Evolutionary conservation across 2,113 vertebrate genomes (phyloP).

Genomic region (Anolis sagrei): DNA sequence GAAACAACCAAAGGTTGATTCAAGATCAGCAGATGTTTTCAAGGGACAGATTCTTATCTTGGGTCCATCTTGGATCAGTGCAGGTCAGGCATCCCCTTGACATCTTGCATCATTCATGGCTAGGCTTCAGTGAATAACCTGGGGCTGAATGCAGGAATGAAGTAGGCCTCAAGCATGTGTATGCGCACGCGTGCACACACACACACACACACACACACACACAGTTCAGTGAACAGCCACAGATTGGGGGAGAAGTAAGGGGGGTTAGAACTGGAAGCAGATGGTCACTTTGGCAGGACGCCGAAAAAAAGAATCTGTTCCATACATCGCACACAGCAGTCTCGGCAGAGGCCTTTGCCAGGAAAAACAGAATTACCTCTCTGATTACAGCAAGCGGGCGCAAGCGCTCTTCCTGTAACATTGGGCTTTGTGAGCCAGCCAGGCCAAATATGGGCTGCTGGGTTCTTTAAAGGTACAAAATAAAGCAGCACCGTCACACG

Average conservation of each 20-base stretch:
- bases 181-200: too few species aligned
- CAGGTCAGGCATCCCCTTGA: slow-evolving; percentile 3
- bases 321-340: slow-evolving; percentile 42
- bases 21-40: slow-evolving; percentile 10
- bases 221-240: slow-evolving; percentile 30
- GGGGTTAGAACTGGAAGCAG: slow-evolving; percentile 42
- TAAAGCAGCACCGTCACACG: background rate
- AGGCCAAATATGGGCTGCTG: slow-evolving; percentile 24
- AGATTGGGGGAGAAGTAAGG: background rate
- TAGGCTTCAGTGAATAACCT: background rate
- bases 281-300: slow-evolving; percentile 49
- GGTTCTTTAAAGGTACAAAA: background rate
- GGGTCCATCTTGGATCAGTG: background rate
- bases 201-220: background rate
- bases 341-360: slow-evolving; percentile 40
- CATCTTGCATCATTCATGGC: background rate
- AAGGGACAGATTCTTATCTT: slow-evolving; percentile 16
- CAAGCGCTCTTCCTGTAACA: slow-evolving; percentile 38
- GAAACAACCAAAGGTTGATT: slow-evolving; percentile 9
- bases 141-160: slow-evolving; percentile 2
- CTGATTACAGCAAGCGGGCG: slow-evolving; percentile 39
- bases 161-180: background rate
- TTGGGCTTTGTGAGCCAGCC: slow-evolving; percentile 34
- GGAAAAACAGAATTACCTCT: slow-evolving; percentile 55
- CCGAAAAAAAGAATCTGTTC: slow-evolving; percentile 46